Evolutionary conservation across 2,797 vertebrate species (phyloP).

Genomic region (Premnoplex brunnescens): DNA sequence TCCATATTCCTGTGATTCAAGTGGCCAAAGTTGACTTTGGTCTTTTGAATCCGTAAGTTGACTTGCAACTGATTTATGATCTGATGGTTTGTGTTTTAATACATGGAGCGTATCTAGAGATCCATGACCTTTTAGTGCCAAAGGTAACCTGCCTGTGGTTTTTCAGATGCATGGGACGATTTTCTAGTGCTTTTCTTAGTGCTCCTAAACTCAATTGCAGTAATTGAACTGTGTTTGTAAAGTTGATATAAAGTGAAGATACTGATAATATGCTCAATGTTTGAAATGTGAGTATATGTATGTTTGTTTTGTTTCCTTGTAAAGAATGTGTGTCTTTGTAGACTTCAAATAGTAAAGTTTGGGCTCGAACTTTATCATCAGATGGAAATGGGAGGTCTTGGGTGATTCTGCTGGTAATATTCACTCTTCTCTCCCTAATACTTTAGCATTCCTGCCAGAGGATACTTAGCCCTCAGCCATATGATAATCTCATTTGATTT

Average conservation of each 20-base stretch:
- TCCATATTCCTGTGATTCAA: background rate
- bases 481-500: background rate
- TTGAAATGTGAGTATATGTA: slow-evolving; percentile 44
- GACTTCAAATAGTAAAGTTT: background rate
- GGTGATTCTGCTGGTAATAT: background rate
- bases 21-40: background rate
- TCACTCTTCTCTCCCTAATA: background rate
- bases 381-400: background rate
- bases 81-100: background rate
- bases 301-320: slow-evolving; percentile 3
- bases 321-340: background rate
- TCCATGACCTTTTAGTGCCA: background rate
- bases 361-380: background rate
- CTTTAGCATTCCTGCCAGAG: slow-evolving; percentile 19
- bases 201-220: background rate
- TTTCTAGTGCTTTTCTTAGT: background rate
- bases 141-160: slow-evolving; percentile 24
- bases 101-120: background rate
- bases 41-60: slow-evolving; percentile 13
- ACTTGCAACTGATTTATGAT: background rate
- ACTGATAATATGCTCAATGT: background rate
- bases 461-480: background rate
- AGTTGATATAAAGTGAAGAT: background rate
- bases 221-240: slow-evolving; percentile 4
- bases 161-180: slow-evolving; percentile 12